Conservation (phyloP, 1,140 invertebrate species). For the Microplitis mediator region DNA sequence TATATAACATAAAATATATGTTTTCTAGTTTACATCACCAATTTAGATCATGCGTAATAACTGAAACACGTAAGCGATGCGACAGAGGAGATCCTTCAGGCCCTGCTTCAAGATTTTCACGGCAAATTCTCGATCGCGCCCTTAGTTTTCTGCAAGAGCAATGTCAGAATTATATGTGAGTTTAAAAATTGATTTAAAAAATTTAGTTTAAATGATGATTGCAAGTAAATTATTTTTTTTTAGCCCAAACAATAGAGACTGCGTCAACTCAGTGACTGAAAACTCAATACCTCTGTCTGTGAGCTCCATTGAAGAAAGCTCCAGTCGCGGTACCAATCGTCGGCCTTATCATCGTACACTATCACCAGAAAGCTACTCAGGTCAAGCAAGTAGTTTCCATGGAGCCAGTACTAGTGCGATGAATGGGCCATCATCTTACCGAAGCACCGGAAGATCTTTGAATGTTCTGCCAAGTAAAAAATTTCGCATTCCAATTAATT, state of each 20-base stretch:
- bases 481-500: neutral
- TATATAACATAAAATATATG: neutral
- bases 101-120: conserved; percentile 61
- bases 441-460: conserved; percentile 43
- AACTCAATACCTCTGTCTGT: conserved; percentile 31
- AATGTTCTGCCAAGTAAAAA: conserved; percentile 40
- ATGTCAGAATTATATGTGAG: conserved; percentile 67
- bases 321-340: conserved; percentile 45
- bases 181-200: conserved; percentile 9
- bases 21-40: conserved; percentile 64
- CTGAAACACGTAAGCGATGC: conserved; percentile 62
- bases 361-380: conserved; percentile 36
- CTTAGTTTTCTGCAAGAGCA: conserved; percentile 67
- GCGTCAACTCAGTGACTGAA: conserved; percentile 44
- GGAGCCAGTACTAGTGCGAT: conserved; percentile 38
- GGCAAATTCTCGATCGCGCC: conserved; percentile 66
- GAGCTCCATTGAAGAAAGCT: conserved; percentile 37
- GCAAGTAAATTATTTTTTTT: conserved; percentile 30
- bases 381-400: conserved; percentile 41
- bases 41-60: conserved; percentile 65
- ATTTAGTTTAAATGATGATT: neutral
- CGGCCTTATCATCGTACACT: conserved; percentile 43
- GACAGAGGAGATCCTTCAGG: conserved; percentile 60
- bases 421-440: conserved; percentile 37
- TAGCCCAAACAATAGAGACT: conserved; percentile 63